A percentile compares a stretch with the other conserved stretches of the same genome.
Conservation (phyloP, 2,888 invertebrate genomes). For the Congeria kusceri region DNA sequence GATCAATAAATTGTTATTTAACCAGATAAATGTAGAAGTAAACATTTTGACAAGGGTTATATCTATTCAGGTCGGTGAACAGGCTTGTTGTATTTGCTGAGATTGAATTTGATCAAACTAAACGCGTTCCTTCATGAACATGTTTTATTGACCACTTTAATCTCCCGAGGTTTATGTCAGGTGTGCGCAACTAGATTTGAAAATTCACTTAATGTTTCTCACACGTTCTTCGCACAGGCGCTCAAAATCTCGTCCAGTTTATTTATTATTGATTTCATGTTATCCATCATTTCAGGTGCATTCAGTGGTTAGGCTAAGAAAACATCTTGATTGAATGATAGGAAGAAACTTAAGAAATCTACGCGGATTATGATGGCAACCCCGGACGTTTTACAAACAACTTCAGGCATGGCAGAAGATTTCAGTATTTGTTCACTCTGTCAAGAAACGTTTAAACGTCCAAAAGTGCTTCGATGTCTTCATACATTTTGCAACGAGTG, state of each 20-base stretch:
- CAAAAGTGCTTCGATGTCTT: conserved; percentile 67
- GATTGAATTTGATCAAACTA: too few species aligned
- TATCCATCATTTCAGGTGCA: conserved; percentile 29
- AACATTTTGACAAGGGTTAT: background rate
- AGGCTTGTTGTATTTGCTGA: too few species aligned
- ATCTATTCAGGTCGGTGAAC: too few species aligned
- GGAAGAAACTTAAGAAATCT: background rate
- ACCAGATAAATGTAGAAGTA: conserved; percentile 1
- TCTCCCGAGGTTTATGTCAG: too few species aligned
- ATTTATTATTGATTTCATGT: conserved; percentile 40
- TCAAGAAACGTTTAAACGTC: conserved; percentile 62
- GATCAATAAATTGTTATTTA: background rate
- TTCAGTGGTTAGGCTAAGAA: conserved; percentile 25
- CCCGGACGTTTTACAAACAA: conserved; percentile 59
- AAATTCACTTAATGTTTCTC: conserved; percentile 30
- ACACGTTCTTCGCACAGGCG: conserved; percentile 5
- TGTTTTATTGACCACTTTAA: too few species aligned
- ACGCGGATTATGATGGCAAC: conserved; percentile 58
- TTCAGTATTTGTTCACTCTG: conserved; percentile 64
- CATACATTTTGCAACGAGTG: conserved; percentile 72
- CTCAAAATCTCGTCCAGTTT: conserved; percentile 17
- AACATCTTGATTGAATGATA: conserved; percentile 22
- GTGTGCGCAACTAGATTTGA: background rate
- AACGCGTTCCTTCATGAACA: too few species aligned
- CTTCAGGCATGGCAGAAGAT: conserved; percentile 57